Percentiles rank a stretch among this genome's conserved stretches.
Evolutionary conservation across 2,888 invertebrate genomes (phyloP).

Genomic region (Chydorus sphaericus): DNA sequence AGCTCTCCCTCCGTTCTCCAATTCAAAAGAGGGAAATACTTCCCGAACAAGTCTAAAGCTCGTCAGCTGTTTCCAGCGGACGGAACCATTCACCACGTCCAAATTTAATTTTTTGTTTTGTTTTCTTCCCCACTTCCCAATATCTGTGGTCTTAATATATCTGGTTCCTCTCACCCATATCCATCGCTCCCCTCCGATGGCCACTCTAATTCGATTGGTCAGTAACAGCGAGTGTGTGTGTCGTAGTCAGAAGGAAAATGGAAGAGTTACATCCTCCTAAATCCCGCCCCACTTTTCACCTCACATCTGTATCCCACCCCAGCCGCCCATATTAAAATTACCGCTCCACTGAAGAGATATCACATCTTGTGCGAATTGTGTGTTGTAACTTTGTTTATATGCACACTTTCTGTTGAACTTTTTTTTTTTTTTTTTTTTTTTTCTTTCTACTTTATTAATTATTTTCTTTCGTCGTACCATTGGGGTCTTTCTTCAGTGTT

Average conservation of each 20-base stretch:
- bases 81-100: not conserved
- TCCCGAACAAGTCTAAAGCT: not conserved
- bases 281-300: not conserved
- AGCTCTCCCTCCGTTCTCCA: not conserved
- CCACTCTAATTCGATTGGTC: not conserved
- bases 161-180: constrained; percentile 6
- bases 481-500: constrained; percentile 4
- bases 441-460: too few species aligned
- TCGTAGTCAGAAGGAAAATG: constrained; percentile 6
- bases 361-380: constrained; percentile 6
- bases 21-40: too few species aligned
- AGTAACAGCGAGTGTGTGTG: not conserved
- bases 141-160: not conserved
- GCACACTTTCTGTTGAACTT: constrained; percentile 7
- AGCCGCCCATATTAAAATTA: not conserved
- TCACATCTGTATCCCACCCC: not conserved
- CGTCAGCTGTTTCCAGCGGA: too few species aligned
- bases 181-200: not conserved
- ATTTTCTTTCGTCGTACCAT: too few species aligned
- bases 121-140: too few species aligned
- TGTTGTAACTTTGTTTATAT: constrained; percentile 6
- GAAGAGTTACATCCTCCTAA: constrained; percentile 5
- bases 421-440: not conserved
- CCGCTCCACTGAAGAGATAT: constrained; percentile 4
- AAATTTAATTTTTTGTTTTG: too few species aligned